Conservation (phyloP, 2,888 invertebrate genomes). For the Drosophila mimetica region DNA sequence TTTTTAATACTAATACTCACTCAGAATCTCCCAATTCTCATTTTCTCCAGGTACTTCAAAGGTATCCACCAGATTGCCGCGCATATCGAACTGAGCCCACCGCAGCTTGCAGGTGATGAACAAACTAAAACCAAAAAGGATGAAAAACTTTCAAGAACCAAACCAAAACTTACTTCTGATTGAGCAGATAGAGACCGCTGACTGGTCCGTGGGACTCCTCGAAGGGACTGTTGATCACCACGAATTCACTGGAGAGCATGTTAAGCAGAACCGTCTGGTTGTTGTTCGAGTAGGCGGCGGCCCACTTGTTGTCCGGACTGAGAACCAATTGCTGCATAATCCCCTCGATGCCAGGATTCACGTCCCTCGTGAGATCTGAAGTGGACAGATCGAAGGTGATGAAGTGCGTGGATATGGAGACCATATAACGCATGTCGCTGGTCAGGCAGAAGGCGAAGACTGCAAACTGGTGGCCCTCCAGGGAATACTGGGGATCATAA, state of each 20-base stretch:
- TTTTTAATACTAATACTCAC: conserved; percentile 81
- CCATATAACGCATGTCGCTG: conserved; percentile 95
- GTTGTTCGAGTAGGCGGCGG: conserved; percentile 97
- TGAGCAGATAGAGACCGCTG: conserved; percentile 88
- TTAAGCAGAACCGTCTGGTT: conserved; percentile 97
- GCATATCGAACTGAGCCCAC: conserved; percentile 92
- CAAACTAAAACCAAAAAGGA: conserved; percentile 83
- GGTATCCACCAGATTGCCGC: conserved; percentile 89
- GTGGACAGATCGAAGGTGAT: conserved; percentile 99
- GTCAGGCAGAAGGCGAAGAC: conserved; percentile 96
- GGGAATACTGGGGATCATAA: conserved; percentile 89
- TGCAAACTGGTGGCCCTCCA: conserved; percentile 99
- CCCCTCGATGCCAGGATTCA: conserved; percentile 96
- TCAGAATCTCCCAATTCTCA: conserved; percentile 90
- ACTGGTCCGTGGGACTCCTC: conserved; percentile 87
- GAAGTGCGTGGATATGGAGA: conserved; percentile 97
- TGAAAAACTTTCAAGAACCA: background rate
- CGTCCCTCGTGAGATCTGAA: conserved; percentile 96
- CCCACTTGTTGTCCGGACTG: conserved; percentile 98
- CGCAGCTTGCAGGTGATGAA: conserved; percentile 91
- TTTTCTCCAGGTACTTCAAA: conserved; percentile 86
- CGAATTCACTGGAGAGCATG: conserved; percentile 96
- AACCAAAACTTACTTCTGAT: conserved; percentile 85
- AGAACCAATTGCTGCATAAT: conserved; percentile 97
- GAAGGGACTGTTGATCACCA: conserved; percentile 93